Evolutionary conservation across 1,140 invertebrate genomes (phyloP).

Genomic region (Brachionus plicatilis): DNA sequence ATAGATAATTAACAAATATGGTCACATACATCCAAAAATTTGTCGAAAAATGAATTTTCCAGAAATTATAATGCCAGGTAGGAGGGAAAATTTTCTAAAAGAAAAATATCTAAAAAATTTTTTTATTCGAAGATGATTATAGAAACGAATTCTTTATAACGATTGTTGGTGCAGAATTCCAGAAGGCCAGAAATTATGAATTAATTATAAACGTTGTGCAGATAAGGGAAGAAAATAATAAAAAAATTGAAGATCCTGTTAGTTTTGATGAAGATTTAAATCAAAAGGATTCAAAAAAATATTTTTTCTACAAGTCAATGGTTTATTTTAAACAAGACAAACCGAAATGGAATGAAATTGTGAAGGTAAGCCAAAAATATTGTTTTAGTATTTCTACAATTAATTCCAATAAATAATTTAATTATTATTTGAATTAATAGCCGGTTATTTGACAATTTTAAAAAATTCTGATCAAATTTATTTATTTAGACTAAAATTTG

Average conservation of each 20-base stretch:
- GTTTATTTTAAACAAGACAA: slow-evolving; percentile 38
- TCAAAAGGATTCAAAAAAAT: not conserved
- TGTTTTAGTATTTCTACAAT: too few relatives aligned
- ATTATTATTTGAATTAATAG: too few relatives aligned
- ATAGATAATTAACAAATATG: not conserved
- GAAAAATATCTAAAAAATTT: too few relatives aligned
- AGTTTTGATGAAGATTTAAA: not conserved
- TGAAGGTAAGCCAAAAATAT: not conserved
- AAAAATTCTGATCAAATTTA: too few relatives aligned
- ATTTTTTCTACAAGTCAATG: slow-evolving; percentile 34
- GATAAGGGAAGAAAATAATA: not conserved
- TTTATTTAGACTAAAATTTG: too few relatives aligned
- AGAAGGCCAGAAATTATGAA: slow-evolving; percentile 34
- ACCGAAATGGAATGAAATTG: slow-evolving; percentile 39
- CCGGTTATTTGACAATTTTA: too few relatives aligned
- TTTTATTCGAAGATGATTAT: not conserved
- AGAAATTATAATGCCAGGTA: slow-evolving; percentile 37
- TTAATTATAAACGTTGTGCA: slow-evolving; percentile 1
- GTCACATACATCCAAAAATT: slow-evolving; percentile 28
- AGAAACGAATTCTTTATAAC: slow-evolving; percentile 34
- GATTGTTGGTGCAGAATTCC: slow-evolving; percentile 20
- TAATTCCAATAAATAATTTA: too few relatives aligned
- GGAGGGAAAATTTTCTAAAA: not conserved
- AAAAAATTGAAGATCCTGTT: not conserved
- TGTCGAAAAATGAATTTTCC: slow-evolving; percentile 40